phyloP scores from a whole-genome alignment of 2,888 invertebrate genomes.

The Melinaea marsaeus region DNA sequence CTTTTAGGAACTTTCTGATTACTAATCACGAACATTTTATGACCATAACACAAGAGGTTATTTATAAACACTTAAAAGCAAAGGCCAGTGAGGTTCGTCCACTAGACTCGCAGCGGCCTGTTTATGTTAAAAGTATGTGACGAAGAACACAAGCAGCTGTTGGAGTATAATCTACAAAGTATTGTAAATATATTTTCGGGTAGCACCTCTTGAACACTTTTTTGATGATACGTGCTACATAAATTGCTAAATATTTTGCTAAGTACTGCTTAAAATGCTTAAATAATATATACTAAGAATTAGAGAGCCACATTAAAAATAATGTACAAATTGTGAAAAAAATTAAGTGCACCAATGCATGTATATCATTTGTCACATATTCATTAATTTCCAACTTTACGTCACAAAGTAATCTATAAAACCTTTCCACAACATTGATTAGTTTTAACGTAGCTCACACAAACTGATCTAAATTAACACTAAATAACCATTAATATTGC shows the following conservation, averaged over 20 bases:
- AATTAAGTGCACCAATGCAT: too few relatives aligned
- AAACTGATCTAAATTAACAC: conserved; percentile 11
- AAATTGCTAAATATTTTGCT: conserved; percentile 26
- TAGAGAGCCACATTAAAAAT: background rate
- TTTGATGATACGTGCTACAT: conserved; percentile 33
- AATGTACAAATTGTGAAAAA: too few relatives aligned
- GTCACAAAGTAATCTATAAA: too few relatives aligned
- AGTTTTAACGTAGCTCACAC: too few relatives aligned
- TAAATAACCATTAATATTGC: conserved; percentile 27
- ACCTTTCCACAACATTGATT: too few relatives aligned
- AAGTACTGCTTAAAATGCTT: conserved; percentile 28
- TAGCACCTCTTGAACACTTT: conserved; percentile 52
- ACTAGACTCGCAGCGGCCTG: too few relatives aligned
- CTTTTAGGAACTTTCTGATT: conserved; percentile 69
- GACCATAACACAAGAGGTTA: conserved; percentile 10
- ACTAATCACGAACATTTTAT: conserved; percentile 41
- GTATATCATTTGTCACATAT: too few relatives aligned
- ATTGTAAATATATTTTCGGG: conserved; percentile 32
- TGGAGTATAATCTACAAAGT: conserved; percentile 30
- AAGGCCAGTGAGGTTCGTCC: too few relatives aligned
- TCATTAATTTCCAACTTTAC: too few relatives aligned
- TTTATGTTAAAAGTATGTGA: background rate
- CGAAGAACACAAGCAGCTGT: conserved; percentile 30
- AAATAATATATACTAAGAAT: conserved; percentile 18
- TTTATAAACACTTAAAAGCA: too few relatives aligned